These are phyloP conservation scores for Eucidaris tribuloides DNA, from an alignment of 35 echinoderm and acorn worm genomes.

Conservation along the genomic window DNA sequence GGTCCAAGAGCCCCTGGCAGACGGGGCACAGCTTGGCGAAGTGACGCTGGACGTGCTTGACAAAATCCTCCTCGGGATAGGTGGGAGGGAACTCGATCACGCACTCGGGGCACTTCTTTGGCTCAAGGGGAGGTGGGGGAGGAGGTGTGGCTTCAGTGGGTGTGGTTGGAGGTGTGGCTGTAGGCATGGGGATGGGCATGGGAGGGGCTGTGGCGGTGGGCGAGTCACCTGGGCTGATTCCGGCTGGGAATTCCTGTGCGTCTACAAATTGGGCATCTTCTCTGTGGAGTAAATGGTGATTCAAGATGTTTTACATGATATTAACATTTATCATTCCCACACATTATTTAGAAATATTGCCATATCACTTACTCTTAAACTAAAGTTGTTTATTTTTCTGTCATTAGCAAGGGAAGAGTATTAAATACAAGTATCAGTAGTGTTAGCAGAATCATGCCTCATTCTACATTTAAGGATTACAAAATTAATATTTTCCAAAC, in stretches of 20 bases:
- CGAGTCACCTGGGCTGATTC: not conserved
- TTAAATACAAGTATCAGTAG: too few relatives aligned
- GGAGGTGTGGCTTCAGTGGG: too few relatives aligned
- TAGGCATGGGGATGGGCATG: not conserved
- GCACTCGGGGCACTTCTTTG: conserved; percentile 23
- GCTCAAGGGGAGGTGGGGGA: not conserved
- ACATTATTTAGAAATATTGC: too few relatives aligned
- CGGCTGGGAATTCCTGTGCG: conserved; percentile 12
- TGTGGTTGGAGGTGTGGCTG: not conserved
- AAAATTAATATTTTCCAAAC: too few relatives aligned
- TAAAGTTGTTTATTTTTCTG: too few relatives aligned
- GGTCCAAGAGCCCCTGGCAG: conserved; percentile 37
- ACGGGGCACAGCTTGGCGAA: conserved; percentile 53
- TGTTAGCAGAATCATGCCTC: too few relatives aligned
- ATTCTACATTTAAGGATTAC: too few relatives aligned
- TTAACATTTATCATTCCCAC: too few relatives aligned
- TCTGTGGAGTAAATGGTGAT: too few relatives aligned
- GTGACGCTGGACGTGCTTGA: conserved; percentile 52
- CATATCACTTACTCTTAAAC: too few relatives aligned
- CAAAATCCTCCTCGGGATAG: conserved; percentile 46
- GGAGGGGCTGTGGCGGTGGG: not conserved
- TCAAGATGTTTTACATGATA: too few relatives aligned
- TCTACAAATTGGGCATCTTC: conserved; percentile 29
- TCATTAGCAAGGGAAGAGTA: too few relatives aligned
- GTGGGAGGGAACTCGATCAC: conserved; percentile 33